Base-by-base conservation (phyloP, 1,140 invertebrate genomes). In the Spodoptera frugiperda region DNA sequence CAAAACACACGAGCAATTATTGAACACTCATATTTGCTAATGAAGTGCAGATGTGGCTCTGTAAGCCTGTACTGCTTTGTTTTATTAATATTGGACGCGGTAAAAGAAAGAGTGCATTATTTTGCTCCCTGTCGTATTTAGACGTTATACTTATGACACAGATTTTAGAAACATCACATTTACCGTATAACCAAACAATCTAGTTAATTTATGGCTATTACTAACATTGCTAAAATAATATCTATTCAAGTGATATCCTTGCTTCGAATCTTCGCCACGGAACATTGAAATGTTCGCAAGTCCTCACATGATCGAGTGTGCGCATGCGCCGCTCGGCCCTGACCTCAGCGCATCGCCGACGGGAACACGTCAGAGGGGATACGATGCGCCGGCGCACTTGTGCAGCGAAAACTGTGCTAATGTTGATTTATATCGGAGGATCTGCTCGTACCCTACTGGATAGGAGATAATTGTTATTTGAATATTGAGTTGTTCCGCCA, bases 261-360 rank as follows among this genome's bases (percentile, higher is more conserved):
- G 9, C 9, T 1, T 39, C 33, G 33, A 39, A 39, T 39, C 14
- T 53, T 53, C 51, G 17, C 9, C 12, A 3, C 5, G 3, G 3
- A 12, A 57, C 21, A 14, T 39, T 8, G 30, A 39, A 15, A 59
- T 59, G 9, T 59, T 21, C 55, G 19, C 61, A 65, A 61, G 15
- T 59, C 30, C 30, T 39, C 8, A 55, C 25, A 21, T 63, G n/a
- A 46, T 12, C 46, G 12, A 57, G 55, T 48, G 39, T 72, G 70
- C 44, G 73, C 61, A 65, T 15, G 61, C 70, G 68, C 14, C 51
- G 46, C 55, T 53, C 49, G 84, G 73, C 84, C 84, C 75, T 85
- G 84, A 85, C 84, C 84, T 81, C 82, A 63, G 54, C 51, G 68
- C 67, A 17, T 9, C 30, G 33, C 67, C 46, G 25, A 49, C 49